Base-by-base conservation (phyloP, 2,113 vertebrate genomes). In the Crotophaga sulcirostris region DNA sequence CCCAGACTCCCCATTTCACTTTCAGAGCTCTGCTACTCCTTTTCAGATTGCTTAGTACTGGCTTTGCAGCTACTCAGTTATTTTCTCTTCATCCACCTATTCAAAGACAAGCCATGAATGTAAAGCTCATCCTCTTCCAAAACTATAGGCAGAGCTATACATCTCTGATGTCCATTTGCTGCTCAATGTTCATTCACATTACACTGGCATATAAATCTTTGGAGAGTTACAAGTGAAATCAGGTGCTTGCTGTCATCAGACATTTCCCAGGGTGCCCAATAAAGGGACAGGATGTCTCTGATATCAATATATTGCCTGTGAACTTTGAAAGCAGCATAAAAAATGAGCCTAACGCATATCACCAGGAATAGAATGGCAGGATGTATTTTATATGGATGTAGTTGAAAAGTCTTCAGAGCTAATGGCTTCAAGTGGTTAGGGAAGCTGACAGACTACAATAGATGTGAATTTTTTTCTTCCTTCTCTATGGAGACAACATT, bases 301-400 rank as follows among this genome's bases (percentile, higher is more conserved):
- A 31, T 78, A 84, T 28, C 69, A 52, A 67, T 49, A 44, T 77
- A 84, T 44, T 78, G 67, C 73, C 84, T 64, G 60, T 17, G 16
- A 92, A 75, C 72, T 91, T 77, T 89, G 83, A 78, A 81, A 93
- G 89, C 86, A 89, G 80, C 52, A 59, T 28, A 31, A 93, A 92
- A 90, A 74, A 86, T 31, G 14, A 92, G 56, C 47, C 47, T 56
- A 10, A 88, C 80, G 5, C 5, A 0, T 25, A 86, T 70, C 60
- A 70, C 42, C 59, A 74, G 84, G 59, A 86, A 59, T 20, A 59
- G 85, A 95, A 69, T 31, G 42, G 55, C 64, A 95, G 76, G 75
- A 81, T 80, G 72, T 33, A 36, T 89, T 93, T 74, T 63, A 67
- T 60, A 44, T 56, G 76, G 83, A 67, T 56, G 36, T 20, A 63